Conservation (phyloP, 2,888 invertebrate species). For the Oligia fasciuncula region DNA sequence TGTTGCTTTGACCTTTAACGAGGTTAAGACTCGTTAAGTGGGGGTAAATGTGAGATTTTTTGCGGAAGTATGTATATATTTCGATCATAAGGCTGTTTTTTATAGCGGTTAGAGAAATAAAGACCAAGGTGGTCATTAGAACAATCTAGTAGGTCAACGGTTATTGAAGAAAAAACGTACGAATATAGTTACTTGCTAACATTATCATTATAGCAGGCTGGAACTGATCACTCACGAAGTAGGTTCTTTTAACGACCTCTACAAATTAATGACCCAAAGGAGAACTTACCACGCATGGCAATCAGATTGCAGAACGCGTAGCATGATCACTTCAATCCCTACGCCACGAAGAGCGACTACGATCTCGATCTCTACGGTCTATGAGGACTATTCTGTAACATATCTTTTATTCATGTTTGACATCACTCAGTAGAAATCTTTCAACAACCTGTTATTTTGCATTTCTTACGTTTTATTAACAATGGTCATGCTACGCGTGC, state of each 20-base stretch:
- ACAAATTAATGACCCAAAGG: neutral
- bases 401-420: neutral
- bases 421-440: neutral
- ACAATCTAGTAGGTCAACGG: neutral
- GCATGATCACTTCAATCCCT: neutral
- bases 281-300: neutral
- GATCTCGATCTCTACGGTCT: too few species aligned
- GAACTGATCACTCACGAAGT: neutral
- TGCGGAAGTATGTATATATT: neutral
- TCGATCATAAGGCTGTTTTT: neutral
- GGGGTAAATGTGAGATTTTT: neutral
- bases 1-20: slow-evolving; percentile 19
- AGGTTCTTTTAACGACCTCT: slow-evolving; percentile 5
- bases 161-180: neutral
- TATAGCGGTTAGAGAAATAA: neutral
- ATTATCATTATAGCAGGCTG: neutral
- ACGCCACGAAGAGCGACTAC: neutral
- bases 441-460: neutral
- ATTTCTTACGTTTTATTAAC: neutral
- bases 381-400: too few species aligned
- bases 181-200: neutral
- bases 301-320: neutral
- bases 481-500: neutral
- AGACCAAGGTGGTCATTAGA: neutral
- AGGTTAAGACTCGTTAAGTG: slow-evolving; percentile 8